Evolutionary conservation across 2,888 invertebrate genomes (phyloP), one percentile per base, ranked within the genome.

Genomic region (Tetanocera ferruginea): DNA sequence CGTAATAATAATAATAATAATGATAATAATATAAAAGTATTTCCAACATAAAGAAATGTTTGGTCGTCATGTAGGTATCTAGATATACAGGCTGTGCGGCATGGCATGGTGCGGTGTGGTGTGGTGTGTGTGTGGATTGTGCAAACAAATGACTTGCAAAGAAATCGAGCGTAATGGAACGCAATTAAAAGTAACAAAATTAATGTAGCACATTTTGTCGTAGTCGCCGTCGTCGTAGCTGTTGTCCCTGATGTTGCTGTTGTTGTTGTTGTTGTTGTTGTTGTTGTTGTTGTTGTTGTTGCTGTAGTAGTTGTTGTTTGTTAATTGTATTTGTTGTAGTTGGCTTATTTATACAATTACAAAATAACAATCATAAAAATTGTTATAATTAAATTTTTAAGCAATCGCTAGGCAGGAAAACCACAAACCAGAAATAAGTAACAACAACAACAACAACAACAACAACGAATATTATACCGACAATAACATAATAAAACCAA

Each of bases 1-100:
- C 86, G n/a, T 85, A 85, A 86, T 86, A 85, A 85, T 85, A 85
- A 86, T 76, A 76, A 76, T 85, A 85, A 86, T 31, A 85, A 86
- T 86, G 49, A 66, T 66, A 74, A 75, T 75, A 34, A 66, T 75
- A 75, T 75, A 75, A 75, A 75, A 67, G 66, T 75, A 67, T 43
- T 67, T 75, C 67, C 75, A 75, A n/a, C 75, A 66, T 43, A 62
- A 49, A 69, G 69, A 55, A 72, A 73, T 43, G 62, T 25, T 69
- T 43, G 69, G 37, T 49, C 43, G 37, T 5, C 43, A 34, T 62
- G 71, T 43, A 3, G 23, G 71, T 49, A 55, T 52, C 70, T 19
- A 73, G 72, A 57, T 25, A 52, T 8, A 51, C 17, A 37, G 23
- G 60, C 57, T 43, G 28, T 69, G 25, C n/a, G 17, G 23, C 17